Conservation (phyloP, 2,888 invertebrate genomes). For the Galeopsomyia nigrocyanea region DNA sequence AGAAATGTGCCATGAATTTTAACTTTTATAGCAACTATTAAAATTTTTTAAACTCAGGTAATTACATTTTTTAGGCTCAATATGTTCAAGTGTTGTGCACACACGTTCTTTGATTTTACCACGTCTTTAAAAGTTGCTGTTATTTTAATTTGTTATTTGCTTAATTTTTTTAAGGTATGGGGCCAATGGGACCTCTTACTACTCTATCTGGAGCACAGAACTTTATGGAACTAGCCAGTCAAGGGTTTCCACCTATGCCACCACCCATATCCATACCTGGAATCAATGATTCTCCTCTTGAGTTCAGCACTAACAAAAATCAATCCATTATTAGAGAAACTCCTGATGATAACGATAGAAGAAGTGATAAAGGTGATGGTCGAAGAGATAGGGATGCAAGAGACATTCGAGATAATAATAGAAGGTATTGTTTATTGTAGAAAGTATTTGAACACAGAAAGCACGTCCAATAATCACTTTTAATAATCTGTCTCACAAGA, state of each 20-base stretch:
- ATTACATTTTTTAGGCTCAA: too few relatives aligned
- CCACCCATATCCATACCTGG: constrained; percentile 68
- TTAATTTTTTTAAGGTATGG: constrained; percentile 58
- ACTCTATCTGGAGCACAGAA: constrained; percentile 64
- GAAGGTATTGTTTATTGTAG: constrained; percentile 56
- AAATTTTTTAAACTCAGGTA: too few relatives aligned
- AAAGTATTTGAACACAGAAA: not conserved
- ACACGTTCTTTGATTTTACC: too few relatives aligned
- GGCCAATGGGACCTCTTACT: constrained; percentile 64
- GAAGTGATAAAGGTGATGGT: constrained; percentile 63
- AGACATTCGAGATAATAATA: constrained; percentile 66
- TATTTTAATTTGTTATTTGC: not conserved
- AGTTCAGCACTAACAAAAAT: constrained; percentile 75
- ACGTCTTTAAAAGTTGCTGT: too few relatives aligned
- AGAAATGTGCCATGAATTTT: too few relatives aligned
- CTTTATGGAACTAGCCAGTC: constrained; percentile 66
- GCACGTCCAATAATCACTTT: not conserved
- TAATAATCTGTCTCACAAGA: too few relatives aligned
- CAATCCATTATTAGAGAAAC: constrained; percentile 71
- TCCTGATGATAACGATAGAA: constrained; percentile 60
- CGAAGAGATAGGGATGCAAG: constrained; percentile 66
- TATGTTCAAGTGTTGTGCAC: too few relatives aligned
- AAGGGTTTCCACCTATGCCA: constrained; percentile 65
- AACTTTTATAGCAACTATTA: too few relatives aligned
- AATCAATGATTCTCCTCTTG: constrained; percentile 74